Conservation (phyloP, 2,888 invertebrate species). For the Drosophila nr. perissopoda region DNA sequence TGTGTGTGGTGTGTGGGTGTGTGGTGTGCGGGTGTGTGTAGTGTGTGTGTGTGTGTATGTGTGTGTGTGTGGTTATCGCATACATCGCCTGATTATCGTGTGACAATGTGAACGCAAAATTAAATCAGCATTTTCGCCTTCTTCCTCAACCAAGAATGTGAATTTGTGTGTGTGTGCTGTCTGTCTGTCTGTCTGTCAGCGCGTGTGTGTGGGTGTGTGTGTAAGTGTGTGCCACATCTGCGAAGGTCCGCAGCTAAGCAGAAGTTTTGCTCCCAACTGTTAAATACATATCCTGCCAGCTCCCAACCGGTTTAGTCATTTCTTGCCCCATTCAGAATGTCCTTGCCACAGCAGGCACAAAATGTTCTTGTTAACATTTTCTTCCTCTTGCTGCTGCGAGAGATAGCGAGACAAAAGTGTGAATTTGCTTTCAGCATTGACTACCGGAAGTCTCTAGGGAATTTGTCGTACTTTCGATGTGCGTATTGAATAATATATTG, state of each 20-base stretch:
- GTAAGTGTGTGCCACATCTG: slow-evolving; percentile 5
- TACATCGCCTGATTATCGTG: slow-evolving; percentile 68
- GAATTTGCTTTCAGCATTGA: slow-evolving; percentile 8
- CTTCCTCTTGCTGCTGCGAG: neutral
- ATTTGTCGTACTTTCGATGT: neutral
- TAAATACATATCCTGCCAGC: slow-evolving; percentile 44
- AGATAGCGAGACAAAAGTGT: slow-evolving; percentile 4
- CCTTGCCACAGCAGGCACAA: slow-evolving; percentile 27
- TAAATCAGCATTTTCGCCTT: slow-evolving; percentile 75
- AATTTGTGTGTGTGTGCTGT: neutral
- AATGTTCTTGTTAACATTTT: slow-evolving; percentile 7
- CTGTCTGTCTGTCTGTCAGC: neutral
- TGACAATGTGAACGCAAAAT: slow-evolving; percentile 77
- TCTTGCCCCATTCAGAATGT: slow-evolving; percentile 14
- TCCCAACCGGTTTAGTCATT: slow-evolving; percentile 11
- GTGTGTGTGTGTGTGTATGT: slow-evolving; percentile 5
- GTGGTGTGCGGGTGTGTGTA: neutral
- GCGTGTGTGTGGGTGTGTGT: neutral
- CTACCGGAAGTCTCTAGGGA: neutral
- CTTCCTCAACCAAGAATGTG: slow-evolving; percentile 35
- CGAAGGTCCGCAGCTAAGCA: slow-evolving; percentile 40
- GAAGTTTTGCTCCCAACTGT: slow-evolving; percentile 47
- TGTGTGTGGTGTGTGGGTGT: neutral
- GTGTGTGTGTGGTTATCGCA: slow-evolving; percentile 37
- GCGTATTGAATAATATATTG: neutral